phyloP scores from a whole-genome alignment of 1,140 invertebrate species.

The Neodiprion fabricii region DNA sequence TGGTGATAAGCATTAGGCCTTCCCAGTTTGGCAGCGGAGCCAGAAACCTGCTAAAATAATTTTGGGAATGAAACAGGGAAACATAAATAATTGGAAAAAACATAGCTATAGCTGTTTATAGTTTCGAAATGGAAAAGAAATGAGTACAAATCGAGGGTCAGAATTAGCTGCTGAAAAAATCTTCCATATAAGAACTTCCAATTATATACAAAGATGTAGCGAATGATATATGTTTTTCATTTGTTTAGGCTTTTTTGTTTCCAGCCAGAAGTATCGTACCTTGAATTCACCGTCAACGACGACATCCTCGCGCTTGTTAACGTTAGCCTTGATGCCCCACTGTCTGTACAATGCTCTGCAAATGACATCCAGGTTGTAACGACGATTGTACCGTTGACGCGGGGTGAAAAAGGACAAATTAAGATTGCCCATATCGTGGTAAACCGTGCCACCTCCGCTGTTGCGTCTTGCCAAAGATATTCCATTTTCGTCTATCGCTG shows the following conservation, averaged over 20 bases:
- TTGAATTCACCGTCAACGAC: conserved; percentile 81
- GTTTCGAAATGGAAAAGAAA: no score
- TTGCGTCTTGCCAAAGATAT: conserved; percentile 84
- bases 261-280: conserved; percentile 62
- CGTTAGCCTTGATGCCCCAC: conserved; percentile 76
- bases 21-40: conserved; percentile 90
- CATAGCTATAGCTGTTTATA: neutral
- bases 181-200: no score
- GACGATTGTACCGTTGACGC: conserved; percentile 79
- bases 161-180: no score
- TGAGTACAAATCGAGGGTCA: no score
- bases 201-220: no score
- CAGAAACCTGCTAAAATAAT: conserved; percentile 74
- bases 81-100: neutral
- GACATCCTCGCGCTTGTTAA: conserved; percentile 85
- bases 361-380: conserved; percentile 85
- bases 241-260: neutral
- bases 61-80: neutral
- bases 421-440: conserved; percentile 93
- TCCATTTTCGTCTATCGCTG: conserved; percentile 65
- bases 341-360: conserved; percentile 78
- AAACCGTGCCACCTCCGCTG: conserved; percentile 97
- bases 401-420: conserved; percentile 91
- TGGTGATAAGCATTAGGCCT: conserved; percentile 90
- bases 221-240: no score